A percentile compares a stretch with the other conserved stretches of the same genome.
These are phyloP conservation scores for Spisula solida DNA, from an alignment of 2,888 invertebrate genomes.

Conservation along the genomic window DNA sequence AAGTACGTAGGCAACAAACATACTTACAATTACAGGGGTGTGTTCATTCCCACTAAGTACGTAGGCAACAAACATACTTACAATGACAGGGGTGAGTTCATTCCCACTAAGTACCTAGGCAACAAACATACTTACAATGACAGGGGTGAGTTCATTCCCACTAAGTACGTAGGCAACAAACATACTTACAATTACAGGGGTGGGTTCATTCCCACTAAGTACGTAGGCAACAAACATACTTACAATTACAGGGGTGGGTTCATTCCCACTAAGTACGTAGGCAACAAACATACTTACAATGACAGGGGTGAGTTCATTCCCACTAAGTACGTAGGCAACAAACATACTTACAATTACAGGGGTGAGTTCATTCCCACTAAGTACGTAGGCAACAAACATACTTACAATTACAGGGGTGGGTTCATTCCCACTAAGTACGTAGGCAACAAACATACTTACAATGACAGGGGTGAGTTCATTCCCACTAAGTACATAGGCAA, in stretches of 20 bases:
- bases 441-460: constrained; percentile 90
- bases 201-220: constrained; percentile 89
- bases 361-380: constrained; percentile 89
- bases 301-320: constrained; percentile 90
- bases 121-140: constrained; percentile 90
- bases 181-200: constrained; percentile 89
- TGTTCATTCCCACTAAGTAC: constrained; percentile 89
- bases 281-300: constrained; percentile 90
- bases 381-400: constrained; percentile 89
- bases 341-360: constrained; percentile 90
- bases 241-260: constrained; percentile 90
- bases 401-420: constrained; percentile 90
- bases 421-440: constrained; percentile 89
- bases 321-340: constrained; percentile 89
- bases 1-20: constrained; percentile 89
- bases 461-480: constrained; percentile 90
- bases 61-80: constrained; percentile 90
- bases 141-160: constrained; percentile 90
- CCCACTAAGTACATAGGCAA: constrained; percentile 89
- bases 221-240: constrained; percentile 89
- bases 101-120: constrained; percentile 89
- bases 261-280: constrained; percentile 89
- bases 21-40: constrained; percentile 90
- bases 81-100: constrained; percentile 90
- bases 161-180: constrained; percentile 89